These are phyloP conservation scores for Ctenochaetus hawaiiensis DNA, from an alignment of 2,797 vertebrate genomes.

Conservation along the genomic window DNA sequence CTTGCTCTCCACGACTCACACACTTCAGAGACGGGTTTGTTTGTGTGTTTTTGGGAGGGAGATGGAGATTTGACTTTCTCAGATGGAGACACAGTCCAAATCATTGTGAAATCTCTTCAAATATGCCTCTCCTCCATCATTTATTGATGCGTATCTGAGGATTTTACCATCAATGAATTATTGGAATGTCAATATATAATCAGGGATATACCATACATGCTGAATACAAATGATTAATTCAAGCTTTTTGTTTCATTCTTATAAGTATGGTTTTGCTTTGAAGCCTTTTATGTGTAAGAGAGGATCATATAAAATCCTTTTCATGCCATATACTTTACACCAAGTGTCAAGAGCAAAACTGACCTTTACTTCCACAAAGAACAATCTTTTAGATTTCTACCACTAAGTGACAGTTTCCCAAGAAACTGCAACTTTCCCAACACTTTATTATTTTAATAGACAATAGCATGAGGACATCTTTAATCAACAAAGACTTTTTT, in stretches of 20 bases:
- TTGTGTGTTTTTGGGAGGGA: conserved; percentile 71
- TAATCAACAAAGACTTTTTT: neutral
- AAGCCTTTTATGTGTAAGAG: neutral
- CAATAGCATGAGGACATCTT: neutral
- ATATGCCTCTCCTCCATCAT: conserved; percentile 57
- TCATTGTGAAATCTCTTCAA: conserved; percentile 71
- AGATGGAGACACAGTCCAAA: conserved; percentile 73
- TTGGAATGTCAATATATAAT: conserved; percentile 67
- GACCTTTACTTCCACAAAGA: conserved; percentile 9
- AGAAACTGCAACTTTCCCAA: conserved; percentile 4
- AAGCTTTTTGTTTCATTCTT: conserved; percentile 15
- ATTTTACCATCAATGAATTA: conserved; percentile 70
- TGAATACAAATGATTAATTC: conserved; percentile 41
- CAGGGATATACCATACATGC: conserved; percentile 42
- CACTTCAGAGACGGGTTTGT: conserved; percentile 78
- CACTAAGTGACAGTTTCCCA: too few relatives aligned
- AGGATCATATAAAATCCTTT: neutral
- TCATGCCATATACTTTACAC: neutral
- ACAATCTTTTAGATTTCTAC: neutral
- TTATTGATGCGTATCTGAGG: conserved; percentile 69
- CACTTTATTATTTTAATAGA: neutral
- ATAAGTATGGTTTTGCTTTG: neutral
- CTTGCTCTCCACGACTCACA: conserved; percentile 78
- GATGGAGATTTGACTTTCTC: conserved; percentile 73
- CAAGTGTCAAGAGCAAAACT: neutral